Conservation (phyloP, 2,888 invertebrate species). For the Biston betularia region DNA sequence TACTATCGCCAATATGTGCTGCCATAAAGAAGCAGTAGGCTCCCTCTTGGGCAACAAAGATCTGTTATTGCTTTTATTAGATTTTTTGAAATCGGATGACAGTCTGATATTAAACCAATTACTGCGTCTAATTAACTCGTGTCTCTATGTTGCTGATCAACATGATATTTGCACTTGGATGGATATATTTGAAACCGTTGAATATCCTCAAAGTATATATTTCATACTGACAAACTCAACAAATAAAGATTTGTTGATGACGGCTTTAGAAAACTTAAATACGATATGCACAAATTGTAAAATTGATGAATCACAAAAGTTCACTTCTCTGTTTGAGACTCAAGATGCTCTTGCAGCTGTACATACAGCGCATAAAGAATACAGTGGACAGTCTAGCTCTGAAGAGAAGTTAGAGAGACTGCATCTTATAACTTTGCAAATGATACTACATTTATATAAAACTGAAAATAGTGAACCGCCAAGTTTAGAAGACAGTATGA, state of each 20-base stretch:
- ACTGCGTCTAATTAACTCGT: slow-evolving; percentile 88
- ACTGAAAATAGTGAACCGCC: neutral
- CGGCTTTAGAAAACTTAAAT: slow-evolving; percentile 87
- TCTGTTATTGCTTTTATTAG: slow-evolving; percentile 85
- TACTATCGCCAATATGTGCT: slow-evolving; percentile 94
- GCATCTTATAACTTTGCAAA: slow-evolving; percentile 69
- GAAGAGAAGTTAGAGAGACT: slow-evolving; percentile 71
- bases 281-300: slow-evolving; percentile 81
- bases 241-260: slow-evolving; percentile 86
- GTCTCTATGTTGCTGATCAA: slow-evolving; percentile 74
- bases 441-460: slow-evolving; percentile 63
- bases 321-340: slow-evolving; percentile 69
- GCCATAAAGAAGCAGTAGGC: slow-evolving; percentile 87
- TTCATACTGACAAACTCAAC: slow-evolving; percentile 92
- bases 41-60: slow-evolving; percentile 85
- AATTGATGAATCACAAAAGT: slow-evolving; percentile 62
- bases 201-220: slow-evolving; percentile 86
- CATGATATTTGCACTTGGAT: slow-evolving; percentile 79
- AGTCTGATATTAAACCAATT: slow-evolving; percentile 90
- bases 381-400: slow-evolving; percentile 39
- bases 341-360: slow-evolving; percentile 67
- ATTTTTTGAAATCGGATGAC: slow-evolving; percentile 88
- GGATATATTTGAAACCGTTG: slow-evolving; percentile 73
- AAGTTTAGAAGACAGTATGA: slow-evolving; percentile 49
- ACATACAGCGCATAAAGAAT: slow-evolving; percentile 67